Conservation (phyloP, 2,113 vertebrate species). For the Helogale parvula region DNA sequence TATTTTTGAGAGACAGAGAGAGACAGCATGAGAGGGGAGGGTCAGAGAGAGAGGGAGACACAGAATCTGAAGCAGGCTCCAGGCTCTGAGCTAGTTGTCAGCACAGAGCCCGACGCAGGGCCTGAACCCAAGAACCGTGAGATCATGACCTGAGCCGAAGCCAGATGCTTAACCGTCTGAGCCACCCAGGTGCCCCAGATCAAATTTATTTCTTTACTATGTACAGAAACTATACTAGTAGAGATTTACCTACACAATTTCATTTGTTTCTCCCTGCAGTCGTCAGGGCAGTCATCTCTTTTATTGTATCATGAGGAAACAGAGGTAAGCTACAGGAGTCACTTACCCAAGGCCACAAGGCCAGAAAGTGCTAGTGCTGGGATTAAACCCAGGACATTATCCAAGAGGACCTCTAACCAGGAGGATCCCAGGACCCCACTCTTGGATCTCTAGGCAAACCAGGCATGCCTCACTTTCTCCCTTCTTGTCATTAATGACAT, state of each 20-base stretch:
- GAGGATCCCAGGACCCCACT: not conserved
- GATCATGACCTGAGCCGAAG: too few species aligned
- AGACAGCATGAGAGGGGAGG: too few species aligned
- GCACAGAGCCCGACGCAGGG: too few species aligned
- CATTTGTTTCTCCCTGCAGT: not conserved
- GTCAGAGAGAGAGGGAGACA: too few species aligned
- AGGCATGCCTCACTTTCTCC: not conserved
- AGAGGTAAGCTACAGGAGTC: not conserved
- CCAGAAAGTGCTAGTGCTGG: not conserved
- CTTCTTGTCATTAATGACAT: not conserved
- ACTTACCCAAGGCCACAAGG: not conserved
- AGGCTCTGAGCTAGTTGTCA: too few species aligned
- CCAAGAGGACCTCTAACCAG: not conserved
- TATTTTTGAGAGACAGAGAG: too few species aligned
- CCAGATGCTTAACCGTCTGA: too few species aligned
- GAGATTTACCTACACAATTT: not conserved
- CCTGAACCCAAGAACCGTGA: too few species aligned
- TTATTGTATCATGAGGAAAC: not conserved
- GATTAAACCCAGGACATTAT: not conserved
- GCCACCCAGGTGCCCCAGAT: not conserved
- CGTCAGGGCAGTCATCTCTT: not conserved
- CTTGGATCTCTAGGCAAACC: not conserved
- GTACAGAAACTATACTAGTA: not conserved
- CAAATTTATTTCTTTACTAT: not conserved
- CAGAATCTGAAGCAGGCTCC: too few species aligned